Evolutionary conservation across 1,140 invertebrate genomes (phyloP).

Genomic region (Melanaphis sacchari): DNA sequence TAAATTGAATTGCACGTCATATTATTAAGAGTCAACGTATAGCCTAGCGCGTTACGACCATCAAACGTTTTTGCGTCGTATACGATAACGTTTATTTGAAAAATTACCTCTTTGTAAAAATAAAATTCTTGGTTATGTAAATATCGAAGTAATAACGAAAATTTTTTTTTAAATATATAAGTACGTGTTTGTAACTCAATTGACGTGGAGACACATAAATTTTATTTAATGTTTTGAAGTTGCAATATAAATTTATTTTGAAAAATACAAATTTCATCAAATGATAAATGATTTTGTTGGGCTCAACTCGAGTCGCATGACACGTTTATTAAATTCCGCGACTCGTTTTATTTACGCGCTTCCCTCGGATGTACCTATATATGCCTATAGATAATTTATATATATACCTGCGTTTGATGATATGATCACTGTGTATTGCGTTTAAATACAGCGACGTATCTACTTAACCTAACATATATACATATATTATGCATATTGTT

Average conservation of each 20-base stretch:
- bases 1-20: background rate
- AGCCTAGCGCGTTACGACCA: background rate
- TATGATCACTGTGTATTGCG: too few relatives aligned
- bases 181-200: background rate
- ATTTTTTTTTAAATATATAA: background rate
- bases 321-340: constrained; percentile 1
- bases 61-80: background rate
- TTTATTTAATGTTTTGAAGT: constrained; percentile 21
- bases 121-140: background rate
- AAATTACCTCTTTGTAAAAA: background rate
- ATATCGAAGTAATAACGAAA: background rate
- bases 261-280: constrained; percentile 15
- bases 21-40: too few relatives aligned
- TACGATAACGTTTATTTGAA: background rate
- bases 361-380: background rate
- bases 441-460: too few relatives aligned
- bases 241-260: background rate
- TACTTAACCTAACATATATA: too few relatives aligned
- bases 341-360: constrained; percentile 20
- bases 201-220: constrained; percentile 36
- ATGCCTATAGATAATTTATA: background rate
- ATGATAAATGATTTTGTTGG: constrained; percentile 14
- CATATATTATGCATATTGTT: too few relatives aligned
- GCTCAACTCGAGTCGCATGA: constrained; percentile 1
- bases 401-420: background rate